phyloP scores from a whole-genome alignment of 1,140 invertebrate genomes.

The Cydia pomonella region DNA sequence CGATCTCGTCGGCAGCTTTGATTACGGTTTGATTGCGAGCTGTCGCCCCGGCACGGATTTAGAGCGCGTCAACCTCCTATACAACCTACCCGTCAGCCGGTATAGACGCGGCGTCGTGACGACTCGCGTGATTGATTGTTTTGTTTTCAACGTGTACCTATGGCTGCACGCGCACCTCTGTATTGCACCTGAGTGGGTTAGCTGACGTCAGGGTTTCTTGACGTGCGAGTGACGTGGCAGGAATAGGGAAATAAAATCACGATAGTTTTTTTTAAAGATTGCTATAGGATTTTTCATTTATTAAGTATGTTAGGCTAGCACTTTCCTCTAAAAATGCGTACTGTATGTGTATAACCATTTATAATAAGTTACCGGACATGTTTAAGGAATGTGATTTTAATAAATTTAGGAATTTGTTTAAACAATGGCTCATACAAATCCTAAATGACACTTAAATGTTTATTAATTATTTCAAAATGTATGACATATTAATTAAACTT shows the following conservation, averaged over 20 bases:
- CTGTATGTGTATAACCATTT: no score
- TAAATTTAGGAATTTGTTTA: no score
- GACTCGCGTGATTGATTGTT: constrained; percentile 28
- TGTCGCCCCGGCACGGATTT: constrained; percentile 52
- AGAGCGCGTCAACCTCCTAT: constrained; percentile 39
- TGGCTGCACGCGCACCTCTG: neutral
- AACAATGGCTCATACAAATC: no score
- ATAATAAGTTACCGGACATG: no score
- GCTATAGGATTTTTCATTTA: no score
- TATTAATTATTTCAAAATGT: no score
- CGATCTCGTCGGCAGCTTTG: constrained; percentile 59
- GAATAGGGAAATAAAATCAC: no score
- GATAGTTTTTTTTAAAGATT: neutral
- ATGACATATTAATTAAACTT: no score
- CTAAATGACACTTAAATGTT: no score
- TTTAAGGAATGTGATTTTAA: no score
- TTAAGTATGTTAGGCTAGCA: no score
- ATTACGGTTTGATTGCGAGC: constrained; percentile 64
- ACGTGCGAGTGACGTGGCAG: neutral
- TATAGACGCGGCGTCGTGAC: neutral
- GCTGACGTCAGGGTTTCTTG: neutral
- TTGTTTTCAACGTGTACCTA: constrained; percentile 15
- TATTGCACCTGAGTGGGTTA: neutral
- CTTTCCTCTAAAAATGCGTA: no score
- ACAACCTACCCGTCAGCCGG: constrained; percentile 37